Evolutionary conservation across 2,113 vertebrate genomes (phyloP).

Genomic region (Sminthopsis crassicaudata): DNA sequence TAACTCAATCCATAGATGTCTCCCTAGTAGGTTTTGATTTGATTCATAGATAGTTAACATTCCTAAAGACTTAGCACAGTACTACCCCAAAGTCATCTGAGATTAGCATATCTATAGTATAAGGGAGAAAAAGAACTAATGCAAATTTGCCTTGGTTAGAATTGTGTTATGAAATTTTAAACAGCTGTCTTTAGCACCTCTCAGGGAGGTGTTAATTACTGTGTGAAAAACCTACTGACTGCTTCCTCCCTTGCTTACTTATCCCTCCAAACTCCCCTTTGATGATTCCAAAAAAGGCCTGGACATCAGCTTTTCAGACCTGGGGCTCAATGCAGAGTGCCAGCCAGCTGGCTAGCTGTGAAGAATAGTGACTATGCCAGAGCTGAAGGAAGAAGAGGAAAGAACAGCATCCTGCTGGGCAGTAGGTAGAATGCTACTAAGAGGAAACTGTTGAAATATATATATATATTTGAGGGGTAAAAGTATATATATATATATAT

Average conservation of each 20-base stretch:
- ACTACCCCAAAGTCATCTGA: not conserved
- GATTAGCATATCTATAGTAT: not conserved
- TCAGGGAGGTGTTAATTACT: not conserved
- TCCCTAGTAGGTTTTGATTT: not conserved
- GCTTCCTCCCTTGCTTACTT: not conserved
- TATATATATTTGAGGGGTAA: not conserved
- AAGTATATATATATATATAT: too few species aligned
- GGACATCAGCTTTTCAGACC: not conserved
- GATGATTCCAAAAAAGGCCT: not conserved
- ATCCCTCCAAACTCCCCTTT: not conserved
- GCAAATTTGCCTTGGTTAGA: not conserved
- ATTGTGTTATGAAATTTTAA: conserved; percentile 27
- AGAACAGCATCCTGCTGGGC: not conserved
- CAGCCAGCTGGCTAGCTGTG: not conserved
- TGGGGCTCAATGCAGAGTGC: not conserved
- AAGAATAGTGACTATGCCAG: not conserved
- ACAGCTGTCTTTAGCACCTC: not conserved
- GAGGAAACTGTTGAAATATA: not conserved
- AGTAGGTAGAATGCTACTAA: not conserved
- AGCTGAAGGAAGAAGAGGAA: not conserved
- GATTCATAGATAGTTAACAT: not conserved
- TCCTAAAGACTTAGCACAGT: not conserved
- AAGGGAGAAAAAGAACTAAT: not conserved
- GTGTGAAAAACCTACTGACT: not conserved
- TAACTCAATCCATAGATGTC: not conserved